Conservation (phyloP, 2,797 vertebrate species). For the Propithecus deckenii region DNA sequence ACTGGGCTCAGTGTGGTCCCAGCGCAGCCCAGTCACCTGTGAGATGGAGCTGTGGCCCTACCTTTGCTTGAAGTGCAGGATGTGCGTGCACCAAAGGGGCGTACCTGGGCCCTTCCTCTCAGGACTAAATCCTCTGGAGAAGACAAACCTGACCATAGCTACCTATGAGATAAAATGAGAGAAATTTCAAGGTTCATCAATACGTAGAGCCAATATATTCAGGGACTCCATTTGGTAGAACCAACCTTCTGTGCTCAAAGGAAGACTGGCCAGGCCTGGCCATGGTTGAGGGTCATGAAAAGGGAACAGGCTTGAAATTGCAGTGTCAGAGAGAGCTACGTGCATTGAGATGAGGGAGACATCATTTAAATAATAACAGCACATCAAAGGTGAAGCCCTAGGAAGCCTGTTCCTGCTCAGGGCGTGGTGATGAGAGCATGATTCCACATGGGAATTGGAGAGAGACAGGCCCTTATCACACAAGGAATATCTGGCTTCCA, state of each 20-base stretch:
- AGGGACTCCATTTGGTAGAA: neutral
- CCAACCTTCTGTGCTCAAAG: neutral
- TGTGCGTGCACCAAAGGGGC: no score
- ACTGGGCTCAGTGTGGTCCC: no score
- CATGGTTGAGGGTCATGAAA: neutral
- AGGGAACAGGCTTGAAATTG: neutral
- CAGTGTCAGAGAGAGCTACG: no score
- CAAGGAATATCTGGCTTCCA: neutral
- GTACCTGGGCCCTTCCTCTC: neutral
- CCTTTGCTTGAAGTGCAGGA: neutral
- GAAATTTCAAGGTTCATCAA: neutral
- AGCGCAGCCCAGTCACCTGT: no score
- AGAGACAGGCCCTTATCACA: neutral
- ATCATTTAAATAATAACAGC: neutral
- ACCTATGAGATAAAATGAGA: neutral
- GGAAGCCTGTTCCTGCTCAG: neutral
- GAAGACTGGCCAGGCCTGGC: neutral
- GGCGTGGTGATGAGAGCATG: accelerated
- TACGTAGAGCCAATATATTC: neutral
- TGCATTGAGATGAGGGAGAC: neutral
- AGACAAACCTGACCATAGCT: neutral
- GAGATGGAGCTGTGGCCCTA: neutral
- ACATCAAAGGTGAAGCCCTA: neutral
- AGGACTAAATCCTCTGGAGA: neutral
- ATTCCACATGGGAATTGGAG: neutral